Percentiles rank a stretch among this genome's conserved stretches.
Evolutionary conservation across 1,140 invertebrate species (phyloP).

Genomic region (Diachasmimorpha longicaudata): DNA sequence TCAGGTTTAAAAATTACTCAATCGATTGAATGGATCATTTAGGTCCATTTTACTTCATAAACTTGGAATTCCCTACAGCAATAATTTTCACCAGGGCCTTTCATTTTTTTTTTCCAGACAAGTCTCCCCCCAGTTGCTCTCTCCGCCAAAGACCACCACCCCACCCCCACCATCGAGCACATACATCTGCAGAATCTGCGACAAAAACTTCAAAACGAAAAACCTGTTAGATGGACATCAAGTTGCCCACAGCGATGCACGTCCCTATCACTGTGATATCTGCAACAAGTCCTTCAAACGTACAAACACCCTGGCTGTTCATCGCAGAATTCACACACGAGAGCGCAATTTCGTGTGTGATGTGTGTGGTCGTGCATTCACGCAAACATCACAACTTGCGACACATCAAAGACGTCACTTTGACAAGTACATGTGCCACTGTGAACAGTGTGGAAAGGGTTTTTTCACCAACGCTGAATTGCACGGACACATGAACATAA

Average conservation of each 20-base stretch:
- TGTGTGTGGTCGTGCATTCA: constrained; percentile 54
- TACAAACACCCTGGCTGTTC: constrained; percentile 56
- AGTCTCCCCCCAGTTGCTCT: background rate
- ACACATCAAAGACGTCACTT: constrained; percentile 56
- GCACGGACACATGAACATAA: constrained; percentile 51
- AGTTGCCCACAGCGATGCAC: constrained; percentile 57
- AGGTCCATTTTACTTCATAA: background rate
- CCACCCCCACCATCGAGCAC: background rate
- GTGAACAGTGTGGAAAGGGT: constrained; percentile 58
- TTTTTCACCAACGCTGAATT: constrained; percentile 57
- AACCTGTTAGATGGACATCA: constrained; percentile 62
- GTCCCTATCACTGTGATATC: constrained; percentile 60
- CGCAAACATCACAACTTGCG: constrained; percentile 52
- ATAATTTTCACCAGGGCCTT: background rate
- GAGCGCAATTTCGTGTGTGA: constrained; percentile 54
- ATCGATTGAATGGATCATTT: no score
- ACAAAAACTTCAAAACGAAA: constrained; percentile 57
- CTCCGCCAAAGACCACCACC: background rate
- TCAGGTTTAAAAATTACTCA: no score
- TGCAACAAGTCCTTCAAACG: constrained; percentile 62
- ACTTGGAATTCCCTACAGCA: background rate
- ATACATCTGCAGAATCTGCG: constrained; percentile 57
- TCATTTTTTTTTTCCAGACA: background rate
- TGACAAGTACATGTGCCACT: constrained; percentile 52
- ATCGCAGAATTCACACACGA: constrained; percentile 47